A percentile compares a stretch with the other conserved stretches of the same genome.
phyloP scores from a whole-genome alignment of 2,113 vertebrate genomes.

The Pleuronectes platessa region DNA sequence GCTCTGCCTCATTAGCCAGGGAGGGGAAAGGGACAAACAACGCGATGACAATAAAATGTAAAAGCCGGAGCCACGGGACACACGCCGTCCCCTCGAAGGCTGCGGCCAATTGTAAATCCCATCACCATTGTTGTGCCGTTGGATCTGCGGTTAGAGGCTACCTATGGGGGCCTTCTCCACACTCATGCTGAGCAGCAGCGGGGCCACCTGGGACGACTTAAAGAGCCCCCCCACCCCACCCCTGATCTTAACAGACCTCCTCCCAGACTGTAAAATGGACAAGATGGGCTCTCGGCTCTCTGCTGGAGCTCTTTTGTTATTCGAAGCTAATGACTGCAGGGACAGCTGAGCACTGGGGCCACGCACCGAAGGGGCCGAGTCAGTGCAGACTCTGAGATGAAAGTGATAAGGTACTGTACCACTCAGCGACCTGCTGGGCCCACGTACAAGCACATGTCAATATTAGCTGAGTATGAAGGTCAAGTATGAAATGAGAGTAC shows the following conservation, averaged over 20 bases:
- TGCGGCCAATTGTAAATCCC: conserved; percentile 65
- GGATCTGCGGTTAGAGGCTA: conserved; percentile 64
- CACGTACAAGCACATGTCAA: not conserved
- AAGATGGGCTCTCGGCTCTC: conserved; percentile 63
- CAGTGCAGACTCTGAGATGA: conserved; percentile 17
- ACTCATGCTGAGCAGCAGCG: conserved; percentile 48
- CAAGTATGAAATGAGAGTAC: not conserved
- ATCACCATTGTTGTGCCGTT: conserved; percentile 40
- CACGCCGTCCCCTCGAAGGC: conserved; percentile 47
- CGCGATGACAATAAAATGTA: conserved; percentile 69
- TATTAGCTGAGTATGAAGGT: not conserved
- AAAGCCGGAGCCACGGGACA: conserved; percentile 48
- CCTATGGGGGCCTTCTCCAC: conserved; percentile 35
- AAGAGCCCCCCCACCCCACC: conserved; percentile 23
- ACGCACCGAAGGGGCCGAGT: not conserved
- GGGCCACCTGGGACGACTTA: conserved; percentile 71
- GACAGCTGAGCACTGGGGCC: conserved; percentile 51
- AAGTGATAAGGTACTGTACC: conserved; percentile 19
- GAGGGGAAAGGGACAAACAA: conserved; percentile 60
- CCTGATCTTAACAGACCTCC: conserved; percentile 25
- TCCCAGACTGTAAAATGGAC: conserved; percentile 59
- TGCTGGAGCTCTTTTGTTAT: conserved; percentile 76
- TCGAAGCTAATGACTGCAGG: conserved; percentile 59
- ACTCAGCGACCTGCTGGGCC: not conserved
- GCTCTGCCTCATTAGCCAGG: conserved; percentile 69